Evolutionary conservation across 2,888 invertebrate genomes (phyloP).

Genomic region (Diloba caeruleocephala): DNA sequence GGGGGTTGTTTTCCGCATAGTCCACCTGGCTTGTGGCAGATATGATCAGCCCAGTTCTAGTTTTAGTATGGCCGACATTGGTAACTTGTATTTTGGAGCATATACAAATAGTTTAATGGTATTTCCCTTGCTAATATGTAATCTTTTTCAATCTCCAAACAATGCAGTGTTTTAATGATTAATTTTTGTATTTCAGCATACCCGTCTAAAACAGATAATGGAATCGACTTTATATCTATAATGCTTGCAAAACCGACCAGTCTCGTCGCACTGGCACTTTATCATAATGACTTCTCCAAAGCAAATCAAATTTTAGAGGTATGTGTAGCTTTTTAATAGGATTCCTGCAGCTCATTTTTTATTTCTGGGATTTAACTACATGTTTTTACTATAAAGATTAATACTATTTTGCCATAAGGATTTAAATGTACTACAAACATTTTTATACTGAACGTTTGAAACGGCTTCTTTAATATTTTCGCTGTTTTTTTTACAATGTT

Average conservation of each 20-base stretch:
- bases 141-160: no score
- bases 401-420: no score
- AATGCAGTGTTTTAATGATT: background rate
- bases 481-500: conserved; percentile 70
- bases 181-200: conserved; percentile 66
- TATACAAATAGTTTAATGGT: no score
- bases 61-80: no score
- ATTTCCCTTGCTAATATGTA: no score
- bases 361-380: background rate
- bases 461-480: conserved; percentile 7
- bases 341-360: background rate
- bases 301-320: conserved; percentile 95
- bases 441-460: background rate
- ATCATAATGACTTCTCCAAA: conserved; percentile 92
- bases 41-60: no score
- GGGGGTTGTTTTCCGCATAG: no score
- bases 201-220: conserved; percentile 67
- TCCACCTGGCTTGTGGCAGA: no score
- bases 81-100: no score
- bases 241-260: conserved; percentile 94
- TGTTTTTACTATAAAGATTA: no score
- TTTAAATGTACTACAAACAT: no score
- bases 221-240: conserved; percentile 88
- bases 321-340: conserved; percentile 57
- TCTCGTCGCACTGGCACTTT: conserved; percentile 93